These are phyloP conservation scores for Stegana nigrithorax DNA, from an alignment of 2,888 invertebrate genomes.

Conservation along the genomic window DNA sequence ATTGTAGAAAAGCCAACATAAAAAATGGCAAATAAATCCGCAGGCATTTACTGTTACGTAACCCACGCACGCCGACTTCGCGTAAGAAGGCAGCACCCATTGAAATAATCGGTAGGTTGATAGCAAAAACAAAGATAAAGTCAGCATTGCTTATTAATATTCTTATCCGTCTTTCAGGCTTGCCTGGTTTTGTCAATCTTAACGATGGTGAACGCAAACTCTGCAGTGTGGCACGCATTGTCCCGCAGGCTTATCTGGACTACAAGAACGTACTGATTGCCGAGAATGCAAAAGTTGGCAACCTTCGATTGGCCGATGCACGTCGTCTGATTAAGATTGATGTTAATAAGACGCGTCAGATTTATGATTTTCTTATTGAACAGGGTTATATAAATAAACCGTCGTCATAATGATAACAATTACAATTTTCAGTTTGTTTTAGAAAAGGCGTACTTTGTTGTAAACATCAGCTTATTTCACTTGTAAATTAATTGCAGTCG, in stretches of 20 bases:
- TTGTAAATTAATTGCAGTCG: too few species aligned
- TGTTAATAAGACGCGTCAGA: slow-evolving; percentile 90
- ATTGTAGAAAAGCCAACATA: too few species aligned
- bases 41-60: slow-evolving; percentile 12
- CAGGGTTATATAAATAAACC: slow-evolving; percentile 80
- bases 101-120: slow-evolving; percentile 61
- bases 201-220: slow-evolving; percentile 78
- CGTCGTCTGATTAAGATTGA: slow-evolving; percentile 89
- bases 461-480: neutral
- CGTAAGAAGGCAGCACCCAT: slow-evolving; percentile 66
- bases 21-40: neutral
- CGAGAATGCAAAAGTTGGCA: slow-evolving; percentile 82
- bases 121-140: too few species aligned
- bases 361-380: slow-evolving; percentile 81
- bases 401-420: slow-evolving; percentile 21
- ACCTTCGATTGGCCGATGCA: slow-evolving; percentile 83
- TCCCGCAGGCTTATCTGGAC: slow-evolving; percentile 83
- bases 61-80: too few species aligned
- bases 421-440: slow-evolving; percentile 4
- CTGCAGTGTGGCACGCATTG: slow-evolving; percentile 80
- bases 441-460: neutral
- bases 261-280: slow-evolving; percentile 79
- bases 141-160: too few species aligned
- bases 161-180: too few species aligned
- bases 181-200: slow-evolving; percentile 84